These are phyloP conservation scores for Pseudorasbora parva DNA, from an alignment of 2,113 vertebrate genomes.

Conservation along the genomic window DNA sequence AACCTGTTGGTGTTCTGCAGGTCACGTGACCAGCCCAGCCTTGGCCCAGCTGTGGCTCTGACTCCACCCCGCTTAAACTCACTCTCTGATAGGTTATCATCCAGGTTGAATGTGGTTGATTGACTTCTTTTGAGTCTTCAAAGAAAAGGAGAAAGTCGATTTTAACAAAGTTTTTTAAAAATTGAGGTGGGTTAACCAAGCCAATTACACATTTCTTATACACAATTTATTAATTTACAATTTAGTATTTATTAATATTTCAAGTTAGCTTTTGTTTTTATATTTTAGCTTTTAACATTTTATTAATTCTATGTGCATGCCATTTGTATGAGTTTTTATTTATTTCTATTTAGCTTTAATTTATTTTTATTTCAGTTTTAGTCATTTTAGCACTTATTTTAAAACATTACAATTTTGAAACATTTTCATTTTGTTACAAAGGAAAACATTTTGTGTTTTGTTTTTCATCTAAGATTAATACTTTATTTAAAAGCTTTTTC, in stretches of 20 bases:
- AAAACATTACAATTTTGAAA: no score
- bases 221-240: no score
- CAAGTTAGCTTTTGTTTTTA: not conserved
- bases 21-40: constrained; percentile 96
- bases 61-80: constrained; percentile 95
- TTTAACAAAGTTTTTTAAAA: no score
- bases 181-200: not conserved
- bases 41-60: constrained; percentile 91
- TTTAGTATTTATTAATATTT: not conserved
- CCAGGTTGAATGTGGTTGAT: constrained; percentile 93
- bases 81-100: constrained; percentile 86
- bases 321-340: not conserved
- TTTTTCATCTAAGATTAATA: not conserved
- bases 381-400: not conserved
- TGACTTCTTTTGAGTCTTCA: constrained; percentile 91
- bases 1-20: constrained; percentile 87
- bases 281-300: not conserved
- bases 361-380: not conserved
- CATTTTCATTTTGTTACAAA: not conserved
- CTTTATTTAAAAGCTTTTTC: not conserved
- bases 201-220: no score
- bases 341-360: not conserved
- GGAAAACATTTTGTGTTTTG: not conserved
- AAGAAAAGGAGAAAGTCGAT: not conserved
- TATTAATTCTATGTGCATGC: not conserved